Conservation (phyloP, 1,140 invertebrate genomes). For the Tetraneura akinire region DNA sequence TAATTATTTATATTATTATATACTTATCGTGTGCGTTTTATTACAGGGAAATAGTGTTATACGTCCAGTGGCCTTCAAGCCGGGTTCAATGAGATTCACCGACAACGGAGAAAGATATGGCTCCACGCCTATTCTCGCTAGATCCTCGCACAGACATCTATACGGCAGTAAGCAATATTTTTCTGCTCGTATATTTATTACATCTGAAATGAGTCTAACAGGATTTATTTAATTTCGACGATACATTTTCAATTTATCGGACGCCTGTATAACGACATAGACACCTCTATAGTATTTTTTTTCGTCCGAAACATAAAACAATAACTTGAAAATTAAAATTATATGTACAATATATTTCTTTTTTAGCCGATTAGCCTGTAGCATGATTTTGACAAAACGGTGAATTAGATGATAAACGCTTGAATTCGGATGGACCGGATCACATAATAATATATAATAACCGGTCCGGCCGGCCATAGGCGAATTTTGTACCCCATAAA, state of each 20-base stretch:
- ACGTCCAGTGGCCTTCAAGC: constrained; percentile 75
- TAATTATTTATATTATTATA: neutral
- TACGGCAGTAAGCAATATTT: constrained; percentile 66
- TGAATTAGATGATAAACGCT: neutral
- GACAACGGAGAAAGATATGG: constrained; percentile 65
- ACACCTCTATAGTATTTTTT: neutral
- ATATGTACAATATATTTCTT: no score
- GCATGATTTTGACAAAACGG: neutral
- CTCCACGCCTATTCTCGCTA: constrained; percentile 67
- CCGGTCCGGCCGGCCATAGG: neutral
- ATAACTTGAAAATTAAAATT: no score
- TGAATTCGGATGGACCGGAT: neutral
- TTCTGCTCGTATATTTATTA: neutral
- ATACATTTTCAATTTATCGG: no score
- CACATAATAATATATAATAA: neutral
- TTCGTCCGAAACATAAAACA: neutral
- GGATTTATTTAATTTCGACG: neutral
- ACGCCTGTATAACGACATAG: neutral
- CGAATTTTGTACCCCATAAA: neutral
- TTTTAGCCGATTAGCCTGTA: neutral
- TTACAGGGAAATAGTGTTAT: constrained; percentile 72
- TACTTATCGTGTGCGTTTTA: neutral
- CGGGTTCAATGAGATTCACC: constrained; percentile 61
- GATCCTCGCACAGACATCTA: constrained; percentile 65
- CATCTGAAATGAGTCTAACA: neutral